These are phyloP conservation scores for Troilus luridus DNA, from an alignment of 2,888 invertebrate genomes.

Conservation along the genomic window DNA sequence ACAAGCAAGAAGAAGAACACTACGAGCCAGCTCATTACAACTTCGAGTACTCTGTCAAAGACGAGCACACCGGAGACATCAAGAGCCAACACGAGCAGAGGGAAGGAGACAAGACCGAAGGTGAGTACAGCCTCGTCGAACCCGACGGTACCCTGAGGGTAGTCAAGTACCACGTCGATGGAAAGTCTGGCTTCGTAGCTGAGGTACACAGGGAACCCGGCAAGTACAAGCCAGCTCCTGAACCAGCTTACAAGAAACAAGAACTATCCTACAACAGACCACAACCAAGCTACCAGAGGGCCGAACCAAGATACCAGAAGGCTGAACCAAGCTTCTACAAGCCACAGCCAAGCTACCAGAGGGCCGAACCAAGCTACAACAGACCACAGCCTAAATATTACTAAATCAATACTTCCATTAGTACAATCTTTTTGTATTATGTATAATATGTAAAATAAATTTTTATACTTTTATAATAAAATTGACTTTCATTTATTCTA, in stretches of 20 bases:
- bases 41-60: slow-evolving; percentile 80
- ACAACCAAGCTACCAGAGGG: too few species aligned
- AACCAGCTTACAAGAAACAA: slow-evolving; percentile 23
- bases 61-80: slow-evolving; percentile 80
- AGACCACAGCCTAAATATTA: too few species aligned
- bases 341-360: too few species aligned
- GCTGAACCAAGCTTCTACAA: slow-evolving; percentile 16
- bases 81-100: slow-evolving; percentile 81
- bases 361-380: too few species aligned
- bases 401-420: too few species aligned
- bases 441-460: too few species aligned
- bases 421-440: too few species aligned
- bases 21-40: slow-evolving; percentile 72
- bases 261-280: background rate
- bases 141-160: slow-evolving; percentile 82
- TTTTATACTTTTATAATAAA: too few species aligned
- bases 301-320: background rate
- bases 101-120: slow-evolving; percentile 80
- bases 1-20: slow-evolving; percentile 25
- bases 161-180: slow-evolving; percentile 74
- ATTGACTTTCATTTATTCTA: too few species aligned
- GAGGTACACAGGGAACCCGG: slow-evolving; percentile 63
- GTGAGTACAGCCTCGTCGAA: slow-evolving; percentile 73
- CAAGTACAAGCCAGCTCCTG: slow-evolving; percentile 15
- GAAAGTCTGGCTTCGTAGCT: slow-evolving; percentile 68